Evolutionary conservation across 1,140 invertebrate species (phyloP).

Genomic region (Drosophila ironensis): DNA sequence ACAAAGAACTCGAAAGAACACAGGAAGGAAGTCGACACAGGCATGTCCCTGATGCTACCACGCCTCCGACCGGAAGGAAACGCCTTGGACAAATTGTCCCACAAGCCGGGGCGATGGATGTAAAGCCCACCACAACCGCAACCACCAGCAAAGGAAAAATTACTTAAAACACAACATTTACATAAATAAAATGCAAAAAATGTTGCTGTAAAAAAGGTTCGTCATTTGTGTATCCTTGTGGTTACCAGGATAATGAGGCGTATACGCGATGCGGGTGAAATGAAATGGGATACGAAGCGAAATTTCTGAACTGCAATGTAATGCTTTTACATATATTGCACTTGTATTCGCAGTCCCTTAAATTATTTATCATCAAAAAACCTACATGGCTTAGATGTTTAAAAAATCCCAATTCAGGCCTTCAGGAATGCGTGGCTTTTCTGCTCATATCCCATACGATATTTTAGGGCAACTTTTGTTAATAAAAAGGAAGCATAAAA

Average conservation of each 20-base stretch:
- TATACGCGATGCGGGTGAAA: slow-evolving; percentile 22
- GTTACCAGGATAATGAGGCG: slow-evolving; percentile 43
- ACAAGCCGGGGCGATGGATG: slow-evolving; percentile 9
- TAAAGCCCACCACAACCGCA: slow-evolving; percentile 1
- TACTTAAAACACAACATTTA: slow-evolving; percentile 44
- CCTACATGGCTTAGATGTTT: neutral
- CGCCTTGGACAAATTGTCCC: slow-evolving; percentile 63
- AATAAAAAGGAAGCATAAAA: slow-evolving; percentile 18
- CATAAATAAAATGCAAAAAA: slow-evolving; percentile 13
- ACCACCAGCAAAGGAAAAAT: slow-evolving; percentile 20
- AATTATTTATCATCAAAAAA: neutral
- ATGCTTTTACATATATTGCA: neutral
- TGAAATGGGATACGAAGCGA: slow-evolving; percentile 14
- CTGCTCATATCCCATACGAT: neutral
- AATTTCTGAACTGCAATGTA: neutral
- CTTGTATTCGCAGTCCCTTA: too few species aligned
- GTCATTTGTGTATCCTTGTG: slow-evolving; percentile 33
- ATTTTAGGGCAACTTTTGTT: neutral
- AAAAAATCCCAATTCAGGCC: too few species aligned
- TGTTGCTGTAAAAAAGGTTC: slow-evolving; percentile 17
- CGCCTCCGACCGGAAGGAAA: slow-evolving; percentile 60
- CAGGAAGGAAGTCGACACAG: slow-evolving; percentile 68
- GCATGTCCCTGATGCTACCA: slow-evolving; percentile 43
- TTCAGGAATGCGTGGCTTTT: neutral
- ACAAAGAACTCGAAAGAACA: slow-evolving; percentile 40